phyloP scores from a whole-genome alignment of 2,888 invertebrate species.

The Antheraea yamamai region DNA sequence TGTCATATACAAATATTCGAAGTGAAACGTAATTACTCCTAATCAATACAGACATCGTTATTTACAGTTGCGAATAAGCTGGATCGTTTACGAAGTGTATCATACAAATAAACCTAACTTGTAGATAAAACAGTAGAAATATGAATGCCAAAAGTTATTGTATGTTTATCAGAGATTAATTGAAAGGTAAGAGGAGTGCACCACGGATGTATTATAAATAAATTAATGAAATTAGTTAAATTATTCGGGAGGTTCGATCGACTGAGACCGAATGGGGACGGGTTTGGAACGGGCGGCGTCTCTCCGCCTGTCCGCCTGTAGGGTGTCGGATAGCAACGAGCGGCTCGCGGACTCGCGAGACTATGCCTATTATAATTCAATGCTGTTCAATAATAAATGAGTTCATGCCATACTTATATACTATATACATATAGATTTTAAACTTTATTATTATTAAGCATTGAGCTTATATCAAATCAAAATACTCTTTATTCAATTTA shows the following conservation, averaged over 20 bases:
- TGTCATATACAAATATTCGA: not conserved
- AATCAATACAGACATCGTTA: not conserved
- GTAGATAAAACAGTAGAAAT: not conserved
- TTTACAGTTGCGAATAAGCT: not conserved
- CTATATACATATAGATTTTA: not conserved
- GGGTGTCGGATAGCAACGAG: not conserved
- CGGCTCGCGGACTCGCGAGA: not conserved
- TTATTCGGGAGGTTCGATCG: not conserved
- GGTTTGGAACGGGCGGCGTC: not conserved
- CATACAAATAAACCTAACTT: too few species aligned
- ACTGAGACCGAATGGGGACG: not conserved
- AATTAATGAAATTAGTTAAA: not conserved
- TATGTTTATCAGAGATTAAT: not conserved
- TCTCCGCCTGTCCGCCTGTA: not conserved
- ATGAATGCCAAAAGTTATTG: not conserved
- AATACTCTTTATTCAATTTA: too few species aligned
- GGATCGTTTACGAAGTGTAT: not conserved
- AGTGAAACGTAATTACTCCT: not conserved
- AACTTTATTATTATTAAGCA: not conserved
- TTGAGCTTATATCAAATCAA: too few species aligned
- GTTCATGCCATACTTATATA: too few species aligned
- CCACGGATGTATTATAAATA: not conserved
- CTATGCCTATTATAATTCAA: conserved; percentile 1
- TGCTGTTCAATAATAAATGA: conserved; percentile 6
- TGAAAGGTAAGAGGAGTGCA: not conserved